Evolutionary conservation across 2,888 invertebrate genomes (phyloP).

Genomic region (Belgica antarctica): DNA sequence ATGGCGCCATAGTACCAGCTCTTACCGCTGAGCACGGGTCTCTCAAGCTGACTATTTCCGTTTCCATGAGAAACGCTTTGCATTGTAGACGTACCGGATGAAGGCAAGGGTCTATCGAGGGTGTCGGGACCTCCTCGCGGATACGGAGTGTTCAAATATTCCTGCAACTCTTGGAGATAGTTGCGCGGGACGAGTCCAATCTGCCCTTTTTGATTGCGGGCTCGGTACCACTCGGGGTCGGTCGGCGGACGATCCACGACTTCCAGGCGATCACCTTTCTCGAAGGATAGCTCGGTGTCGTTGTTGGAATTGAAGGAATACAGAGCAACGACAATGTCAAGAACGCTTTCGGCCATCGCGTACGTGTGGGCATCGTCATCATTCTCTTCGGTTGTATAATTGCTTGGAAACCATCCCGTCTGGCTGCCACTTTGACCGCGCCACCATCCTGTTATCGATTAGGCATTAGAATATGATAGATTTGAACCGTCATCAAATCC

Average conservation of each 20-base stretch:
- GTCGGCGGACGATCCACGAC: constrained; percentile 93
- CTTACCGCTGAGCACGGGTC: constrained; percentile 73
- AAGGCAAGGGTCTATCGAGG: constrained; percentile 55
- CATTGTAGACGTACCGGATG: constrained; percentile 48
- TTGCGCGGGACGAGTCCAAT: constrained; percentile 93
- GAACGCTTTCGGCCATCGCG: constrained; percentile 91
- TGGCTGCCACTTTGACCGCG: constrained; percentile 74
- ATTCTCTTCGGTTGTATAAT: constrained; percentile 92
- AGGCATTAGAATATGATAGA: neutral
- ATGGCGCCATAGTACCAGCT: constrained; percentile 98
- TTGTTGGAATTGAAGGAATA: constrained; percentile 92
- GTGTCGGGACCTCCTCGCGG: constrained; percentile 62
- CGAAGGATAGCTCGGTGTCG: constrained; percentile 93
- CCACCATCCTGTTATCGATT: constrained; percentile 77
- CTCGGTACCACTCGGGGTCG: constrained; percentile 99
- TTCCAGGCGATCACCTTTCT: constrained; percentile 94
- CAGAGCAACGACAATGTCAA: constrained; percentile 92
- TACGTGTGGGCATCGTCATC: constrained; percentile 86
- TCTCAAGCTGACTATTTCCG: constrained; percentile 55
- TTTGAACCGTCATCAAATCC: constrained; percentile 48
- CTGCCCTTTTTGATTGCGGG: constrained; percentile 88
- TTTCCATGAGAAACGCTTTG: constrained; percentile 43
- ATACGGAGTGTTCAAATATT: constrained; percentile 83
- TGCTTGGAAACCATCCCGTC: constrained; percentile 91
- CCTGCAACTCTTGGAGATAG: constrained; percentile 88